Base-by-base conservation (phyloP, 2,888 invertebrate genomes). In the Megastigmus dorsalis region DNA sequence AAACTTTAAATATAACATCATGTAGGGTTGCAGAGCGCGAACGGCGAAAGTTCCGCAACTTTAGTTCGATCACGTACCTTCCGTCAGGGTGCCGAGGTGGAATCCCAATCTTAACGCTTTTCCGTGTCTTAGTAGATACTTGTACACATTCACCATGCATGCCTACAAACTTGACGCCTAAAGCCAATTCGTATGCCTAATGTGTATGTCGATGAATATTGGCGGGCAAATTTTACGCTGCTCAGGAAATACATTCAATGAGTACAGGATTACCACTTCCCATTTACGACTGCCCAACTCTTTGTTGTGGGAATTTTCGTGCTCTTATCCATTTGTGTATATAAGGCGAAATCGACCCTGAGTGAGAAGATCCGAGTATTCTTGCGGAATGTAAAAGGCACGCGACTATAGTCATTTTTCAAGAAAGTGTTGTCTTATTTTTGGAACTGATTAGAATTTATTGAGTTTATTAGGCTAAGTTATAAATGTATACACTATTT, bases 61-160 rank as follows among this genome's bases (percentile, higher is more conserved):
- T 55, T 36, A 57, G 62, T 62, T 26, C 55, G 43, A 63, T 57
- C 65, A 65, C 71, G 71, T 65, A 33, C 23, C 50, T 55, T 59
- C 72, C 59, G 65, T 71, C 65, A 71, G 48, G 26, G 54, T 30
- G n/a, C 45, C 28, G 23, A 33, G 23, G 15, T 18, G 62, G 62
- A 70, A 62, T 62, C 62, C 45, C 62, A 52, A 69, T 50, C 33
- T 54, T 18, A 41, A 41, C 30, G 26, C 41, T 41, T 28, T 23
- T 59, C n/a, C n/a, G n/a, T n/a, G 7, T 60, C 13, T 18, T 38
- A n/a, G 7, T 1, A 13, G 18, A 26, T 60, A 18, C 45, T 43
- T 30, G 10, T 15, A 20, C 1, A n/a, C 18, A 6, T 9, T 15
- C 45, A 13, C 45, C 7, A 10, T 28, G 30, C 10, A 45, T 13